A percentile compares a stretch with the other conserved stretches of the same genome.
Conservation (phyloP, 1,140 invertebrate genomes). For the Leptopilina clavipes region DNA sequence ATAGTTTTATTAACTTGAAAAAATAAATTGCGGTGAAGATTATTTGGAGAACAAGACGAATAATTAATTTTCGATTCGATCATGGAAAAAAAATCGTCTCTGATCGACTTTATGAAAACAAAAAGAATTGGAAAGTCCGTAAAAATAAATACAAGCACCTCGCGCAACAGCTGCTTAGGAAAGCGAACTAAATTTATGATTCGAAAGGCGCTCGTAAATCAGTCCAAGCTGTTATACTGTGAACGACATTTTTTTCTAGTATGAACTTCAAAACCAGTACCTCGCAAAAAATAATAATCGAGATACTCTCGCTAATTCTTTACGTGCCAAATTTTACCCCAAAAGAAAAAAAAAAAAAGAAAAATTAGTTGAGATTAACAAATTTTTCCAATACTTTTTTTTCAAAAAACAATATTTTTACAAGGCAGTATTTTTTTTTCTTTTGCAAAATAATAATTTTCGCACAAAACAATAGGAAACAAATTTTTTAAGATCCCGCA, state of each 20-base stretch:
- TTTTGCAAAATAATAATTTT: too few relatives aligned
- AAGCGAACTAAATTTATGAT: conserved; percentile 31
- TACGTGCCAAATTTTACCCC: too few relatives aligned
- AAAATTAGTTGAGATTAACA: too few relatives aligned
- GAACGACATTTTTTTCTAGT: not conserved
- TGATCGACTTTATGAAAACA: not conserved
- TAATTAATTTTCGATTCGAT: not conserved
- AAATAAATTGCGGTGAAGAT: not conserved
- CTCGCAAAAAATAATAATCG: not conserved
- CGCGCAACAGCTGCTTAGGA: conserved; percentile 30
- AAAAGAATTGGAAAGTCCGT: not conserved
- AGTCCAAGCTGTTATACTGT: conserved; percentile 22
- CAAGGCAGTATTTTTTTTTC: too few relatives aligned
- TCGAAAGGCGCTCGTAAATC: conserved; percentile 30
- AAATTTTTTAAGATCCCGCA: too few relatives aligned
- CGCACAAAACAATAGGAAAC: too few relatives aligned
- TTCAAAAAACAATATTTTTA: too few relatives aligned
- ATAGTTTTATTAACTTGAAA: too few relatives aligned
- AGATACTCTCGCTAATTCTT: not conserved
- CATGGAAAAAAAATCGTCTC: not conserved
- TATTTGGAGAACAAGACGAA: not conserved
- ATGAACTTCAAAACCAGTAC: not conserved
- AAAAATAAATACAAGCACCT: conserved; percentile 12
- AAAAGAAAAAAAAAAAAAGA: too few relatives aligned
- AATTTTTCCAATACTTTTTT: too few relatives aligned